Conservation (phyloP, 2,113 vertebrate genomes). For the Ptychochromis oligacanthus region DNA sequence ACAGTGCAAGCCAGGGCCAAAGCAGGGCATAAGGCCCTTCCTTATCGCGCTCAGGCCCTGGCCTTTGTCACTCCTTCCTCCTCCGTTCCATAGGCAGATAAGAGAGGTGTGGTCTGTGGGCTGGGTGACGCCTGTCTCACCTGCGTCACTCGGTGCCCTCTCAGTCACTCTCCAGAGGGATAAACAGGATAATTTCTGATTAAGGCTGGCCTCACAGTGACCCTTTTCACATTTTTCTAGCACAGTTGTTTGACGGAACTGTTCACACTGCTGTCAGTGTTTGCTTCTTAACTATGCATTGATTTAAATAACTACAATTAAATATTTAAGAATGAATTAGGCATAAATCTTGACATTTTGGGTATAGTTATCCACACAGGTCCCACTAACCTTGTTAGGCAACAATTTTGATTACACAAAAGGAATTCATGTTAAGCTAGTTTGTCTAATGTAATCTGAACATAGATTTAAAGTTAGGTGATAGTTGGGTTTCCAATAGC, state of each 20-base stretch:
- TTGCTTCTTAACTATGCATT: neutral
- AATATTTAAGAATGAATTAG: neutral
- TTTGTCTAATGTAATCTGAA: neutral
- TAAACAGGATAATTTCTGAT: conserved; percentile 65
- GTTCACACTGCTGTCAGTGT: neutral
- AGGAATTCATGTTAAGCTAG: neutral
- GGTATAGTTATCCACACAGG: neutral
- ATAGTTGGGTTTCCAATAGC: neutral
- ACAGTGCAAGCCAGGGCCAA: conserved; percentile 42
- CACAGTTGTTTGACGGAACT: neutral
- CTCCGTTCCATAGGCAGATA: conserved; percentile 69
- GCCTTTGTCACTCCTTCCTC: conserved; percentile 75
- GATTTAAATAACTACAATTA: neutral
- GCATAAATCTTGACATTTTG: neutral
- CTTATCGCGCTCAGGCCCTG: conserved; percentile 75
- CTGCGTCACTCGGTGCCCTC: conserved; percentile 86
- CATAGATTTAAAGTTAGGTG: neutral
- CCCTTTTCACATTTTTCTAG: conserved; percentile 19
- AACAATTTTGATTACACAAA: neutral
- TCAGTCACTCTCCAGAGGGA: conserved; percentile 52
- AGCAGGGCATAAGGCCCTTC: conserved; percentile 67
- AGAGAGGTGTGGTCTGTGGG: conserved; percentile 67
- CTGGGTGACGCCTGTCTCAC: conserved; percentile 75
- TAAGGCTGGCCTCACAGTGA: conserved; percentile 53
- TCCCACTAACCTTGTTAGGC: neutral